phyloP scores from a whole-genome alignment of 2,113 vertebrate genomes.

The pig (Sus scrofa) region DNA sequence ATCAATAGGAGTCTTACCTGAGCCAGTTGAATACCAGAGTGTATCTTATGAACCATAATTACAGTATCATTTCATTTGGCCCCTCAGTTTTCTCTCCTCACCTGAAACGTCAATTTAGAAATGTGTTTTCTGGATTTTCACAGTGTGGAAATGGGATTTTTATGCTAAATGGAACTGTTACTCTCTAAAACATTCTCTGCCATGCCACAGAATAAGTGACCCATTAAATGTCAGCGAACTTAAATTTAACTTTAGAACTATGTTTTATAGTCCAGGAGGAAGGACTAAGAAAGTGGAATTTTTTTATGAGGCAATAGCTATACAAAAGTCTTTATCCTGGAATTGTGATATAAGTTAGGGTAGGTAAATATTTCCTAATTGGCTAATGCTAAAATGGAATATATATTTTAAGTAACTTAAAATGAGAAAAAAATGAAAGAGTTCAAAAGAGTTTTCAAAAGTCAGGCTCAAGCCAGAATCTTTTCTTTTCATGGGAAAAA shows the following conservation, averaged over 20 bases:
- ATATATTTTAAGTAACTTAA: constrained; percentile 50
- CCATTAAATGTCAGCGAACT: constrained; percentile 23
- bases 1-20: background rate
- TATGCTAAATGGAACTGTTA: constrained; percentile 52
- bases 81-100: background rate
- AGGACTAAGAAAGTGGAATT: background rate
- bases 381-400: background rate
- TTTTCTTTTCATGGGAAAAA: constrained; percentile 6
- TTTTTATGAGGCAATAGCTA: background rate
- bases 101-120: constrained; percentile 48
- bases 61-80: constrained; percentile 30
- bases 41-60: background rate
- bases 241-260: constrained; percentile 41
- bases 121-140: constrained; percentile 41
- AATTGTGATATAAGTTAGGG: background rate
- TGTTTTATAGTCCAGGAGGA: constrained; percentile 19
- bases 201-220: background rate
- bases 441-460: constrained; percentile 29
- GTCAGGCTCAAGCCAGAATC: background rate
- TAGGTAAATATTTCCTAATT: constrained; percentile 38
- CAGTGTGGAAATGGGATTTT: constrained; percentile 24
- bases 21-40: background rate
- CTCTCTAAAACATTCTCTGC: background rate
- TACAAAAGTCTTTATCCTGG: constrained; percentile 31
- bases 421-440: constrained; percentile 9